phyloP scores from a whole-genome alignment of 2,113 vertebrate genomes.

The Chitala chitala region DNA sequence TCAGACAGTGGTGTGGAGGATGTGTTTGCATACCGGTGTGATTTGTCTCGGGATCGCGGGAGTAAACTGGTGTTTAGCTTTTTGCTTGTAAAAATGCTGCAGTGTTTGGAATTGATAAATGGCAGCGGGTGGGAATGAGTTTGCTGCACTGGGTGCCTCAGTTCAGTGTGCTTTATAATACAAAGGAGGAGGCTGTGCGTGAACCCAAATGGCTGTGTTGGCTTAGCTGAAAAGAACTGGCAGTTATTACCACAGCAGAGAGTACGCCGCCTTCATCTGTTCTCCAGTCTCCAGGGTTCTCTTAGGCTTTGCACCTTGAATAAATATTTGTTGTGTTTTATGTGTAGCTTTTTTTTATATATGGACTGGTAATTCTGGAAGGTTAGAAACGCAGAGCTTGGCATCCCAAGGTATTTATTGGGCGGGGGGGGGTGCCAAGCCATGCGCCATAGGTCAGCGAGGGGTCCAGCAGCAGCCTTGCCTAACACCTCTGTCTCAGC shows the following conservation, averaged over 20 bases:
- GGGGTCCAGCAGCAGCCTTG: too few relatives aligned
- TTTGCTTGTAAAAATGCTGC: slow-evolving; percentile 3
- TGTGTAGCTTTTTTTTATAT: too few relatives aligned
- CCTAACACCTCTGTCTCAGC: not conserved
- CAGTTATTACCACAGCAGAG: slow-evolving; percentile 10
- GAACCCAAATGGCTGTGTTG: not conserved
- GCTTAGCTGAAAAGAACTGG: not conserved
- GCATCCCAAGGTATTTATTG: too few relatives aligned
- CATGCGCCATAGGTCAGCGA: too few relatives aligned
- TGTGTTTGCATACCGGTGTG: slow-evolving; percentile 35
- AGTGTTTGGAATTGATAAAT: slow-evolving; percentile 19
- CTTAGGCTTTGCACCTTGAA: not conserved
- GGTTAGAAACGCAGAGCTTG: too few relatives aligned
- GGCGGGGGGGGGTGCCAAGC: too few relatives aligned
- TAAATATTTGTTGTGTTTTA: too few relatives aligned
- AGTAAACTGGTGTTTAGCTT: slow-evolving; percentile 31
- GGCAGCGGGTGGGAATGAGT: slow-evolving; percentile 21
- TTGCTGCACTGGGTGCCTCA: slow-evolving; percentile 6
- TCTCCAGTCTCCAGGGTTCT: not conserved
- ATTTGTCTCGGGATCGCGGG: slow-evolving; percentile 25
- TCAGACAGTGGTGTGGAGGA: slow-evolving; percentile 7
- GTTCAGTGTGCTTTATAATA: slow-evolving; percentile 10
- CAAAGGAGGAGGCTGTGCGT: slow-evolving; percentile 4
- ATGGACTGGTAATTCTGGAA: too few relatives aligned
- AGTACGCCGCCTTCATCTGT: not conserved